Base-by-base conservation (phyloP, 1,140 invertebrate species). In the Ips nitidus region DNA sequence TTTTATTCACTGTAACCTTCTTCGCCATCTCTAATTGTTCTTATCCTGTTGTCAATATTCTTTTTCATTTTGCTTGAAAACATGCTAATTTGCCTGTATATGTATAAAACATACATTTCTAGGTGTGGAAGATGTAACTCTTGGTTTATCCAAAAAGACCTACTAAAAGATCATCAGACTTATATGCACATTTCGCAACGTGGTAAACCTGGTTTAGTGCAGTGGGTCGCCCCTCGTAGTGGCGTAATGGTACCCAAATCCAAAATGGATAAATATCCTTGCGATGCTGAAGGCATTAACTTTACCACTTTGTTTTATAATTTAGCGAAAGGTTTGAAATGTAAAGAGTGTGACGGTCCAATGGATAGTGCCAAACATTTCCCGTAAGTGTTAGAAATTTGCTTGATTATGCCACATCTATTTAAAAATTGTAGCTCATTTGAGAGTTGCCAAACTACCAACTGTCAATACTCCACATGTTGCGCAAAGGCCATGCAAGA, bases 391-490 rank as follows among this genome's bases (percentile, higher is more conserved):
- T 39, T 6, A 52, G n/a, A 67, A 59, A 4, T 4, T 42, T 40
- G 41, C 5, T 7, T 41, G 39, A 36, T 55, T 2, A 37, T 37
- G 5, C n/a, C 7, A 55, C 5, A 37, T 37, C 37, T 36, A 22
- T 36, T 2, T 6, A 38, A 7, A 37, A 22, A 6, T 55, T 38
- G 52, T 6, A 93, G 90, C 1, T 90, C 90, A 0, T 84, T 86
- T 76, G 84, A 89, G 70, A 85, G 81, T 66, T 94, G 92, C 79
- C 84, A 84, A 52, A 88, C 78, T 70, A 73, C 73, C 36, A 79
- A 90, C 69, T 94, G 92, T 75, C 85, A 87, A 70, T 94, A 89
- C 76, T 84, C 87, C 56, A 91, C 91, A 3, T 89, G 88, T 66
- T 94, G 92, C 79, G 87, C 87, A 79, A 85, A 86, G 65, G 89